phyloP scores from a whole-genome alignment of 2,113 vertebrate genomes.

The Eudorcas thomsonii region DNA sequence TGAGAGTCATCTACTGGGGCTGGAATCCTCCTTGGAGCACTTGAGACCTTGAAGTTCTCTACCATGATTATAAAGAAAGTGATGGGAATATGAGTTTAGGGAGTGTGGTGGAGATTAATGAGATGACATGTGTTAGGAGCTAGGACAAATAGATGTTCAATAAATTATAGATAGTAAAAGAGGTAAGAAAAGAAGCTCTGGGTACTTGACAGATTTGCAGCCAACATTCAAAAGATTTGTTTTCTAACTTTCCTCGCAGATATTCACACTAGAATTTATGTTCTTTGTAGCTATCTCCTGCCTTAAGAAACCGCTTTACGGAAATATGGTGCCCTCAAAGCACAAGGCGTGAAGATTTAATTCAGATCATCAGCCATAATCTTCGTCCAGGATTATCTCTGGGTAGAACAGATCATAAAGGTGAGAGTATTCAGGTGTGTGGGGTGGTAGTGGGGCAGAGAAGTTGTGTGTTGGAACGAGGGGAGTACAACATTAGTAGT shows the following conservation, averaged over 20 bases:
- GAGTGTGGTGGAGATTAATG: background rate
- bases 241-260: background rate
- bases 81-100: background rate
- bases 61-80: background rate
- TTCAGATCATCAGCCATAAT: slow-evolving; percentile 93
- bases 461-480: background rate
- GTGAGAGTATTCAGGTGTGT: slow-evolving; percentile 64
- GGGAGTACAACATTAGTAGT: background rate
- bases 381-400: slow-evolving; percentile 87
- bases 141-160: background rate
- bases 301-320: slow-evolving; percentile 96
- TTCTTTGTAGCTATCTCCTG: slow-evolving; percentile 91
- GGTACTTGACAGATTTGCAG: background rate
- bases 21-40: background rate
- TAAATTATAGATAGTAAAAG: background rate
- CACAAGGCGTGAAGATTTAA: slow-evolving; percentile 88
- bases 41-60: background rate
- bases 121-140: background rate
- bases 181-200: background rate
- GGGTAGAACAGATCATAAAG: slow-evolving; percentile 77
- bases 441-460: background rate
- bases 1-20: background rate
- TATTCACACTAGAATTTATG: slow-evolving; percentile 20
- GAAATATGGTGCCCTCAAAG: slow-evolving; percentile 98
- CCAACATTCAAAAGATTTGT: background rate